phyloP scores from a whole-genome alignment of 2,888 invertebrate genomes.

The Selenia dentaria region DNA sequence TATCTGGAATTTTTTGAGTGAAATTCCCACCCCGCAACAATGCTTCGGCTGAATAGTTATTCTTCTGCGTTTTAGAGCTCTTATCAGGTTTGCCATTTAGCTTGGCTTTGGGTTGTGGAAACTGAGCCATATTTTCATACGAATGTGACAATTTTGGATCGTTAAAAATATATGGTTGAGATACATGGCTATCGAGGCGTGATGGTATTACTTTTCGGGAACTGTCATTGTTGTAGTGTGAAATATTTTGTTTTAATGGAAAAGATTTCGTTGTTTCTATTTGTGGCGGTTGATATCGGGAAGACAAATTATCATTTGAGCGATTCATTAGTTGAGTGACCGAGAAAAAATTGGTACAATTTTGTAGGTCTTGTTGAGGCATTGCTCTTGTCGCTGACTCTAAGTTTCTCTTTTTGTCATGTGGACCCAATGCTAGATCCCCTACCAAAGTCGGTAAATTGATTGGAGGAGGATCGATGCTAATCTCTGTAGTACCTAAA shows the following conservation, averaged over 20 bases:
- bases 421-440: constrained; percentile 75
- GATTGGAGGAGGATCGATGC: constrained; percentile 77
- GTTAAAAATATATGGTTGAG: constrained; percentile 68
- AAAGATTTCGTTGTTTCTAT: constrained; percentile 55
- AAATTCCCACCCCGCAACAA: constrained; percentile 68
- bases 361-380: constrained; percentile 64
- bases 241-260: constrained; percentile 57
- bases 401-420: constrained; percentile 70
- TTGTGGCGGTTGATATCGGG: constrained; percentile 60
- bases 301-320: constrained; percentile 62
- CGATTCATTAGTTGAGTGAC: constrained; percentile 80
- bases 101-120: constrained; percentile 62
- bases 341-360: constrained; percentile 74
- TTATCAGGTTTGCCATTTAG: constrained; percentile 63
- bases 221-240: constrained; percentile 55
- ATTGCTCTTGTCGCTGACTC: constrained; percentile 55
- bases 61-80: constrained; percentile 65
- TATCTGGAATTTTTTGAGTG: constrained; percentile 66
- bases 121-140: constrained; percentile 63
- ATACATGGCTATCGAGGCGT: constrained; percentile 58
- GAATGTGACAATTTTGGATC: constrained; percentile 61
- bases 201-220: constrained; percentile 58
- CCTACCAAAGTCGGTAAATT: constrained; percentile 77
- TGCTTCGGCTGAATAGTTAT: constrained; percentile 76
- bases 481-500: constrained; percentile 75